Conservation (phyloP, 2,888 invertebrate genomes). For the Timema podura region DNA sequence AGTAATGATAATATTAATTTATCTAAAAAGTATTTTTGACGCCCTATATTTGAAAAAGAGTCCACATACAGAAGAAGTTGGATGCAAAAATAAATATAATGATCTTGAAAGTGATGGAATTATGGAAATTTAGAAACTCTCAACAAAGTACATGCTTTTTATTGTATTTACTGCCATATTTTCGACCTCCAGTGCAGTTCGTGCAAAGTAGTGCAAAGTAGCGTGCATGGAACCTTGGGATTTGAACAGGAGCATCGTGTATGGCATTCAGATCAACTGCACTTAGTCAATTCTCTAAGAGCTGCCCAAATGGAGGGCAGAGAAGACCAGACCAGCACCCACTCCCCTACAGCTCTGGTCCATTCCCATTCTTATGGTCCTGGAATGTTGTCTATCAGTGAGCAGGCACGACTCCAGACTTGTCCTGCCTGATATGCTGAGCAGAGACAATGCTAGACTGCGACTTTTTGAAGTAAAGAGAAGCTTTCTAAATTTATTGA, state of each 20-base stretch:
- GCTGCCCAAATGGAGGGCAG: background rate
- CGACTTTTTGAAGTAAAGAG: no score
- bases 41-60: background rate
- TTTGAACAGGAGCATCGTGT: background rate
- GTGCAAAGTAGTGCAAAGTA: background rate
- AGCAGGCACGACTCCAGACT: no score
- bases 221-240: background rate
- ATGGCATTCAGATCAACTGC: slow-evolving; percentile 3
- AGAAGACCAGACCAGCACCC: background rate
- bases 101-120: background rate
- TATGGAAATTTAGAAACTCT: background rate
- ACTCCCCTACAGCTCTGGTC: background rate
- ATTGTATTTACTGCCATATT: background rate
- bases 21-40: background rate
- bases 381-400: background rate
- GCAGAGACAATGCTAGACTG: no score
- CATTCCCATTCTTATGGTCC: background rate
- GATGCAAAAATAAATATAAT: background rate
- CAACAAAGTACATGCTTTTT: background rate
- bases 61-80: background rate
- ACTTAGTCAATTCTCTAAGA: background rate
- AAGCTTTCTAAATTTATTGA: no score
- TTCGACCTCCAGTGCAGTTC: slow-evolving; percentile 2
- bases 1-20: no score
- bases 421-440: no score